Evolutionary conservation across 1,140 invertebrate genomes (phyloP), one percentile per base, ranked within the genome.

Genomic region (Papilio dardanus): DNA sequence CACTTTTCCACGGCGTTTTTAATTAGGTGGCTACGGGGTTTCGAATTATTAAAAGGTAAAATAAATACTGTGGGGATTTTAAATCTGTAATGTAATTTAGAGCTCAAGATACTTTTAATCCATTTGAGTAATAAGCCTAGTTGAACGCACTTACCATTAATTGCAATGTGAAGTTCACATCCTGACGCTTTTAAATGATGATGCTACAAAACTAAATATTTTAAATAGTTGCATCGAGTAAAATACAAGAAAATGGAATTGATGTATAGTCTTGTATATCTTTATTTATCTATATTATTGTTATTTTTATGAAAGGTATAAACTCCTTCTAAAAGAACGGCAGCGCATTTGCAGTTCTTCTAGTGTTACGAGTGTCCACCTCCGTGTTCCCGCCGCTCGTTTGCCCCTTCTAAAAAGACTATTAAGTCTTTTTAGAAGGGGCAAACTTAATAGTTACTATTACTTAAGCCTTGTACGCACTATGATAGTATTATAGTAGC

Each of bases 11-110:
- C 67, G 67, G 67, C 67, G 67, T 69, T 69, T 69, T 69, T 69
- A 69, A 69, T 69, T 69, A 69, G 67, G 67, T 69, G 33, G 67
- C 67, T 69, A 69, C 67, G 33, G 67, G 33, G 67, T 69, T 69
- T 69, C n/a, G 67, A 69, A 69, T 69, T 69, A 69, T 40, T 69
- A 69, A 69, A 69, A 69, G 33, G 67, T 69, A 69, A 69, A 69
- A 69, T 69, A 69, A 42, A 69, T 40, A 69, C 67, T 16, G 2
- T 62, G 35, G n/a, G n/a, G 19, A 69, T 69, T 69, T 37, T 35
- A 24, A 69, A 69, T 37, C 33, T 33, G 31, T 69, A 69, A 69
- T 69, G 19, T 69, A 37, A 21, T 42, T 69, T 37, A 35, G 66
- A 6, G 12, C 35, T 69, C 31, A 40, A 35, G 67, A 7, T 24